Evolutionary conservation across 2,797 vertebrate genomes (phyloP), one percentile per base, ranked within the genome.

Genomic region (Clarias laeviceps): DNA sequence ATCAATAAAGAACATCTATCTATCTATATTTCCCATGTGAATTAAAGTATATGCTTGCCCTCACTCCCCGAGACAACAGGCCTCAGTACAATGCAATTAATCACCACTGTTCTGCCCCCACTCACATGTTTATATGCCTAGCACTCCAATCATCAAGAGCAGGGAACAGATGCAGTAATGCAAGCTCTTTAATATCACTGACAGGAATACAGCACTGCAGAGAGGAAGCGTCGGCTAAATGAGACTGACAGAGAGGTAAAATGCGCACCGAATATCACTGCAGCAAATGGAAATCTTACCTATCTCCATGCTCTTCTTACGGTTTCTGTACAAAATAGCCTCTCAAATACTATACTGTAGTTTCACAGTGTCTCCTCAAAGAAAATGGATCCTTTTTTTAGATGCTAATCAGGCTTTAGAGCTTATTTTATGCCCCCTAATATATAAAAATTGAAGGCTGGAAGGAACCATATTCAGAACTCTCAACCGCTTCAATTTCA

Each of bases 121-220:
- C 37, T 80, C 61, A 20, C 18, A 81, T 62, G 50, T 66, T 80
- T 81, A 34, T 61, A 61, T 56, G 57, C 66, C 64, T 45, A 69
- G 69, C 57, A 56, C 29, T 62, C 24, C 12, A 54, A 50, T 70
- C 29, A 45, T 85, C 81, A 81, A 81, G 24, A 64, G 68, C 64
- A 80, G 45, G 18, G 40, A 73, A 32, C 76, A 76, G 80, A 65
- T 8, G 7, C 37, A 57, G 50, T 24, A 76, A 50, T 64, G 61
- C n/a, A 15, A 56, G 80, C 50, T 82, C 50, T 61, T 82, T 76
- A 77, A 77, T 79, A 76, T 78, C 15, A 22, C 77, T 84, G 72
- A 77, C 83, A 82, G 79, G 27, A 45, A 24, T 72, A 32, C 34
- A 40, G 56, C 18, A 34, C 29, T 66, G 68, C 84, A 54, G 82